Evolutionary conservation across 1,140 invertebrate species (phyloP).

Genomic region (Eriosoma lanigerum): DNA sequence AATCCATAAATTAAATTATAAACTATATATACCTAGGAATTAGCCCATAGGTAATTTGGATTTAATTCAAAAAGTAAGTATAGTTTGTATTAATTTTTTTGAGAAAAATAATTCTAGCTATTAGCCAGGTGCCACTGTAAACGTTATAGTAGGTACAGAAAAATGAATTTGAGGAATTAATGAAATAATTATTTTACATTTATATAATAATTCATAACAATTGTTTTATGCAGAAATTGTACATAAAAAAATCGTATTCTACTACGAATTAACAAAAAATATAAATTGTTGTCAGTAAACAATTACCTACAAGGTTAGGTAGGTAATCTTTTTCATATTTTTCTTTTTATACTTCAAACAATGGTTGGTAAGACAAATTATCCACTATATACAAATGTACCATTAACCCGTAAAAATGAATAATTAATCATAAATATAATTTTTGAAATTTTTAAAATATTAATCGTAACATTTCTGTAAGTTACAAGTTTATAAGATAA

Average conservation of each 20-base stretch:
- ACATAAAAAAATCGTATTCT: background rate
- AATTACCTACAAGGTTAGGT: background rate
- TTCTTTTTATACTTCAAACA: constrained; percentile 16
- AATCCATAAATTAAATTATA: no score
- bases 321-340: constrained; percentile 3
- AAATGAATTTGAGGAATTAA: background rate
- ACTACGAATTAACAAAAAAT: constrained; percentile 5
- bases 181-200: background rate
- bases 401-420: background rate
- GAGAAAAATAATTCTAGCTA: no score
- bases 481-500: background rate
- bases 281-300: background rate
- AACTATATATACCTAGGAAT: no score
- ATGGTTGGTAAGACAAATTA: constrained; percentile 10
- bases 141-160: background rate
- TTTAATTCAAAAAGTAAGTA: no score
- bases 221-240: background rate
- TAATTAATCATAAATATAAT: background rate
- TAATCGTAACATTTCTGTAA: background rate
- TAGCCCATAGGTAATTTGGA: no score
- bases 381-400: constrained; percentile 20
- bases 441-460: constrained; percentile 4
- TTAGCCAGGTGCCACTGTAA: no score
- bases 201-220: background rate
- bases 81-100: no score